Conservation (phyloP, 37 sponge, comb jelly and placozoan genomes). For the Spongilla lacustris region DNA sequence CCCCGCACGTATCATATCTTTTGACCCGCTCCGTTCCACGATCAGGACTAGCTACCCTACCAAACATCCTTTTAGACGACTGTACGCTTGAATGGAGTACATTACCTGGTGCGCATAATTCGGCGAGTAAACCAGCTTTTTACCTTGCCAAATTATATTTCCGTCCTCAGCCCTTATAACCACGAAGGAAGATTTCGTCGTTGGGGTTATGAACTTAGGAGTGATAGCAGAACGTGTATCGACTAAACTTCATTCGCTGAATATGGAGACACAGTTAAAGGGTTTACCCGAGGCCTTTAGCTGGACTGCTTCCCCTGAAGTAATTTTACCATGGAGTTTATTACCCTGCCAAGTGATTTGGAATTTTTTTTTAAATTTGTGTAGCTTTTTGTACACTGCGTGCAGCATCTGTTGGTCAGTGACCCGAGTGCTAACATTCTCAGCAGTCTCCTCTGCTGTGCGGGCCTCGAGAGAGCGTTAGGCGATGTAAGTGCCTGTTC, state of each 20-base stretch:
- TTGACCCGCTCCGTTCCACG: background rate
- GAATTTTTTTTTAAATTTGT: background rate
- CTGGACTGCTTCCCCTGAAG: constrained; percentile 30
- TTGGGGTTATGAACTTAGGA: constrained; percentile 29
- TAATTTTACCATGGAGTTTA: background rate
- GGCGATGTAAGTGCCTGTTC: constrained; percentile 68
- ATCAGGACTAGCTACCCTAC: background rate
- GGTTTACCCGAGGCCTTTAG: background rate
- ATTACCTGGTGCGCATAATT: background rate
- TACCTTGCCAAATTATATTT: background rate
- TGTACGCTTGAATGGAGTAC: constrained; percentile 46
- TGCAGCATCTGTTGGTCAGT: constrained; percentile 1
- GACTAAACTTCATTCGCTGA: background rate
- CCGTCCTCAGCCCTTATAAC: background rate
- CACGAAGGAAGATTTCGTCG: background rate
- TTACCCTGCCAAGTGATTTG: background rate
- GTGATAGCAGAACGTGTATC: constrained; percentile 11
- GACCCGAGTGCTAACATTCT: background rate
- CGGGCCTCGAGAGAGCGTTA: constrained; percentile 73
- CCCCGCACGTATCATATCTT: constrained; percentile 1
- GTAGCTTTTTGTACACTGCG: constrained; percentile 57
- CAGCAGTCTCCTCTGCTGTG: constrained; percentile 40
- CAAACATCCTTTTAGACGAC: background rate
- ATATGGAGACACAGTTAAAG: background rate
- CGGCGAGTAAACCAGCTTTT: background rate